These are phyloP conservation scores for Poeciliopsis paucimaculata DNA, from an alignment of 2,797 vertebrate species.

Conservation along the genomic window DNA sequence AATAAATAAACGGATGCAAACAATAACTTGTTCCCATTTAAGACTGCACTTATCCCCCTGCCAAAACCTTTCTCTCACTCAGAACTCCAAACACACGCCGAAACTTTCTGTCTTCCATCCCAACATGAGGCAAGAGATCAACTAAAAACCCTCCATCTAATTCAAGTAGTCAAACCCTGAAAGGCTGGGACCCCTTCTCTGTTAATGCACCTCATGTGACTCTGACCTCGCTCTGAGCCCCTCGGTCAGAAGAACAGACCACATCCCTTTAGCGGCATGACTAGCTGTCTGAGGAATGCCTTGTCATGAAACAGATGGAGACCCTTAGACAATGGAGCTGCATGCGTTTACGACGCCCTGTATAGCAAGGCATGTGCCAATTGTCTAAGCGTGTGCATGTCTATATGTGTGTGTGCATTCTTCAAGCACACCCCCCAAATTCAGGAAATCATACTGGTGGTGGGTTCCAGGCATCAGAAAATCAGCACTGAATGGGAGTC, in stretches of 20 bases:
- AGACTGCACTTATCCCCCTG: background rate
- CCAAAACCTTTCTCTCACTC: background rate
- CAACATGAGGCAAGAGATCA: background rate
- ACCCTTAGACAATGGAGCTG: constrained; percentile 59
- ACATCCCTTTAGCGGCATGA: constrained; percentile 51
- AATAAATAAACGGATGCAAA: background rate
- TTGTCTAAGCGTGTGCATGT: constrained; percentile 11
- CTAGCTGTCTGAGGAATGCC: constrained; percentile 69
- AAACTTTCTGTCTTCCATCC: background rate
- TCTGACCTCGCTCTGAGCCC: constrained; percentile 30
- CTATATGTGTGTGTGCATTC: background rate
- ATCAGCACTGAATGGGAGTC: background rate
- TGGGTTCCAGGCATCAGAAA: background rate
- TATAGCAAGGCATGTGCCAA: constrained; percentile 55
- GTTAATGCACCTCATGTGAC: constrained; percentile 53
- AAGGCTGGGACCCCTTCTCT: constrained; percentile 15
- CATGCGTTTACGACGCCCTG: constrained; percentile 45
- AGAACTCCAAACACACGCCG: background rate
- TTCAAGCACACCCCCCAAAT: background rate
- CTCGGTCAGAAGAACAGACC: constrained; percentile 45
- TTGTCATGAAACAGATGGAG: constrained; percentile 76
- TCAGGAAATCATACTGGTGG: background rate
- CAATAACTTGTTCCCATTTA: too few relatives aligned
- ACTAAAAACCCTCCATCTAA: background rate
- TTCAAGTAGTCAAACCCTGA: constrained; percentile 31